Base-by-base conservation (phyloP, 2,888 invertebrate genomes). In the Sinopyrophorus schimmeli region DNA sequence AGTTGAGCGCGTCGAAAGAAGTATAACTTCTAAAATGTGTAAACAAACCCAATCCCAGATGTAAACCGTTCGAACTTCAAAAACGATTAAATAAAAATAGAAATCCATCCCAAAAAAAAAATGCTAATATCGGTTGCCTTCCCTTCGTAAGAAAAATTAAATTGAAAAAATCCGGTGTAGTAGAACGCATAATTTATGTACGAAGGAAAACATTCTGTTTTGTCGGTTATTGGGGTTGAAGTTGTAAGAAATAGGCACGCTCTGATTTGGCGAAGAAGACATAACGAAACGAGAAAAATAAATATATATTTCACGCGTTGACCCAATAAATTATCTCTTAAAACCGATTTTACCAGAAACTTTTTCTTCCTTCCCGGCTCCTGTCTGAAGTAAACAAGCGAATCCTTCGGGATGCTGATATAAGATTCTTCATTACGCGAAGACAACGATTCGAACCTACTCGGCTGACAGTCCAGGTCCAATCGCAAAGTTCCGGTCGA, bases 351-450 rank as follows among this genome's bases (percentile, higher is more conserved):
- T 62, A 75, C 75, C 68, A 74, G 59, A 61, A 74, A 75, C 60
- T 74, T 74, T 60, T 74, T 75, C 61, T 75, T 75, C 42, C 74
- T 60, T 34, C 75, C 75, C 10, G 75, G 75, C 50, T 75, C 75
- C 47, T 75, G 74, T 50, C 74, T 63, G 61, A 75, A 74, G 58
- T 75, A 75, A 51, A 74, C 74, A 46, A 75, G 65, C n/a, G 74
- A 66, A 48, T 74, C 74, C 37, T 64, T 57, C 3, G 74, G 73
- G 47, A 74, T 64, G 14, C 62, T 65, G 50, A 74, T 66, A 34
- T 56, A 60, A 15, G 58, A 55, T 17, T 60, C 54, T 24, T 62
- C 56, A 46, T 64, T 65, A 17, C 59, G 59, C 28, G 61, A 55
- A 26, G 62, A 62, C 15, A 73, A 54, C 3, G 66, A 64, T 58